Evolutionary conservation across 2,113 vertebrate species (phyloP).

Genomic region (Origma solitaria): DNA sequence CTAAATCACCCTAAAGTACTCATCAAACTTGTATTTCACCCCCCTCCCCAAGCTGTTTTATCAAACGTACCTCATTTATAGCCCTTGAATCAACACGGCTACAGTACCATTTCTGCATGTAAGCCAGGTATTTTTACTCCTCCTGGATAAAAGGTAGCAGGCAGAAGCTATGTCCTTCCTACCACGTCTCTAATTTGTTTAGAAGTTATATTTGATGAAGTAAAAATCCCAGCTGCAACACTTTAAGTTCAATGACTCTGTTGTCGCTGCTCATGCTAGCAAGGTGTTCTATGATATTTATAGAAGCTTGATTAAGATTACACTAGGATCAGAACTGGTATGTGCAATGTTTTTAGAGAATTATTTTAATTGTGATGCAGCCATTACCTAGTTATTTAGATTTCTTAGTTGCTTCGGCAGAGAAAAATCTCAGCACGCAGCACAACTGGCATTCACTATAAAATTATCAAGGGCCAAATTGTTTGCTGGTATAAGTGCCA

Average conservation of each 20-base stretch:
- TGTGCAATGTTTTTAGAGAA: not conserved
- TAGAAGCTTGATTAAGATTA: constrained; percentile 47
- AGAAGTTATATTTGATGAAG: constrained; percentile 19
- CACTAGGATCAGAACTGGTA: constrained; percentile 4
- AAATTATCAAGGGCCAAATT: not conserved
- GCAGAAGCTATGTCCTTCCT: not conserved
- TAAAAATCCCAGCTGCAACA: constrained; percentile 31
- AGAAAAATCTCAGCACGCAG: constrained; percentile 24
- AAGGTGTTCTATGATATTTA: constrained; percentile 34
- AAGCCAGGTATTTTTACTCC: not conserved
- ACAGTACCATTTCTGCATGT: not conserved
- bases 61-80: not conserved
- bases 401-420: not conserved
- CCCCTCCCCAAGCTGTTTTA: fast-evolving
- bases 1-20: not conserved
- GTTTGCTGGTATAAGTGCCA: not conserved
- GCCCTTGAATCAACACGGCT: not conserved
- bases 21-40: fast-evolving
- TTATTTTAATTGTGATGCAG: constrained; percentile 45
- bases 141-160: not conserved
- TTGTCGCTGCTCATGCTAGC: constrained; percentile 14
- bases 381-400: constrained; percentile 36
- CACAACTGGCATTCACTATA: not conserved
- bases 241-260: constrained; percentile 49
- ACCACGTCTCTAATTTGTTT: constrained; percentile 13